Evolutionary conservation across 1,140 invertebrate species (phyloP), one percentile per base, ranked within the genome.

Genomic region (Conus betulinus): DNA sequence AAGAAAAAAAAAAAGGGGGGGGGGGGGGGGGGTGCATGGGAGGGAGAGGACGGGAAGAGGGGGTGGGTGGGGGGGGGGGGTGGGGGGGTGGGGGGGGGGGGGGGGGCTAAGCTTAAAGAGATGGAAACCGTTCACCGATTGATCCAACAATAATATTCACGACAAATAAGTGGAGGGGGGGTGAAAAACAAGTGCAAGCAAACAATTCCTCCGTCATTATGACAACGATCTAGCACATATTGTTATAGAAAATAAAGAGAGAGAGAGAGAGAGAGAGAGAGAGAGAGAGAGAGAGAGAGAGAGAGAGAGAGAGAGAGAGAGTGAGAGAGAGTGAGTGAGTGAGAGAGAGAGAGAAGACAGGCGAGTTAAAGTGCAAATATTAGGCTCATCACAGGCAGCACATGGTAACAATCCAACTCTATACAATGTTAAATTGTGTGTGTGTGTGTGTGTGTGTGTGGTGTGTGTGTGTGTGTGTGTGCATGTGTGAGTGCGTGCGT

Each of bases 391-490:
- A 39, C 39, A 39, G 76, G 76, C 13, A 51, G 15, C 13, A 79
- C 4, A 13, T 13, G 39, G 39, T 13, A 79, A 27, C 13, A 13
- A 20, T 79, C 15, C n/a, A 25, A 79, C 76, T 51, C 11, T 51
- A 4, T 51, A 39, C 39, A 39, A 39, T 39, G 39, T 39, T 39
- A 39, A 0, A 39, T 39, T 39, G 57, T 60, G 57, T 60, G 57
- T 60, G 57, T 60, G 57, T 60, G 57, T 52, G 27, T 51, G 79
- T 82, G 79, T 52, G 79, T 82, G 79, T 51, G 79, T 51, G 79
- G 79, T 39, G 27, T 82, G 79, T 82, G 79, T 82, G 79, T 82
- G 79, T 82, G 79, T 82, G 79, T 60, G 57, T 5, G 57, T 60
- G 57, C 15, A 15, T 60, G 57, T 60, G 57, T 60, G 57, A 2